These are phyloP conservation scores for Ips nitidus DNA, from an alignment of 1,140 invertebrate species.

Conservation along the genomic window DNA sequence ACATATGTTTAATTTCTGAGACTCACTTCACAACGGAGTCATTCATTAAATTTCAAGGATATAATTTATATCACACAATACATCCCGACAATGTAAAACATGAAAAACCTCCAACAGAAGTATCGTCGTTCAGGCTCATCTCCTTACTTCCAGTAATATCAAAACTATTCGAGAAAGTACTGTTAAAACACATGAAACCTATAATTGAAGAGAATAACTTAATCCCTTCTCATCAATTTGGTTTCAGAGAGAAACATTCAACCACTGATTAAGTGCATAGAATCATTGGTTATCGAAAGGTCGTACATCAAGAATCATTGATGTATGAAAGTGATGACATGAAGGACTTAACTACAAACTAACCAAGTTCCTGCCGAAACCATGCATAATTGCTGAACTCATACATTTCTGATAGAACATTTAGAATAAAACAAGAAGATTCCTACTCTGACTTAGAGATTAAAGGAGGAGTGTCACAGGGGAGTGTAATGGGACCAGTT, in stretches of 20 bases:
- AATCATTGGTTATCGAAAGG: not conserved
- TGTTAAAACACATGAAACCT: too few species aligned
- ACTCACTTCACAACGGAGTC: not conserved
- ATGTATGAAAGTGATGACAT: not conserved
- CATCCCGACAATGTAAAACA: not conserved
- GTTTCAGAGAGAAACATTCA: too few species aligned
- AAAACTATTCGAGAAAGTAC: too few species aligned
- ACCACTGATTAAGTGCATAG: too few species aligned
- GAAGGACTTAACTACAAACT: not conserved
- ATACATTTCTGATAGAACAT: not conserved
- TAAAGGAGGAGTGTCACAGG: not conserved
- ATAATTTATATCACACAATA: not conserved
- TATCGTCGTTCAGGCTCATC: too few species aligned
- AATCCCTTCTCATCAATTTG: too few species aligned
- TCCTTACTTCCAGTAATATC: too few species aligned
- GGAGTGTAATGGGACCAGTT: slow-evolving; percentile 2
- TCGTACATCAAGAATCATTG: too few species aligned
- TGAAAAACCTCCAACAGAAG: too few species aligned
- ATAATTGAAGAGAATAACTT: too few species aligned
- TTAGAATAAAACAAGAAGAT: slow-evolving; percentile 3
- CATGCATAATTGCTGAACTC: not conserved
- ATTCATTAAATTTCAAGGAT: not conserved
- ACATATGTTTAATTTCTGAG: not conserved
- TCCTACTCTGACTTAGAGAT: slow-evolving; percentile 2
- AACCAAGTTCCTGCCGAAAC: not conserved